Evolutionary conservation across 2,797 vertebrate species (phyloP).

Genomic region (Acrocephalus scirpaceus): DNA sequence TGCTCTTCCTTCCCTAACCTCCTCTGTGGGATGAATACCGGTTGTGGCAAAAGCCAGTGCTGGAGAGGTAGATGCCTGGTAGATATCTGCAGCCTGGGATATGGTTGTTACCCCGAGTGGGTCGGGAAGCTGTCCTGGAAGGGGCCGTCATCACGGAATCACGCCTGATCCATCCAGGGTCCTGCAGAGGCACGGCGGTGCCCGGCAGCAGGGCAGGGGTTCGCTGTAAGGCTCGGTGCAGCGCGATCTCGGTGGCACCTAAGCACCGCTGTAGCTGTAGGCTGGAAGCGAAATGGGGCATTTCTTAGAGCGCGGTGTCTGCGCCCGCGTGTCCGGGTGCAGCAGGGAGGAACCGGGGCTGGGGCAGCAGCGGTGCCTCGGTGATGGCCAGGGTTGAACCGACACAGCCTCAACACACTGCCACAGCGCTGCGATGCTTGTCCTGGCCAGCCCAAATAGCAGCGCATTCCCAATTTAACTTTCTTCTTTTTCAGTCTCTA

Average conservation of each 20-base stretch:
- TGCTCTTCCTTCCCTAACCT: background rate
- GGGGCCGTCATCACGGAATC: background rate
- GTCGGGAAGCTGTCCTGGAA: background rate
- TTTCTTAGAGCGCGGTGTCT: background rate
- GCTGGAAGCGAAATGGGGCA: fast-evolving
- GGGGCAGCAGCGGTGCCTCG: background rate
- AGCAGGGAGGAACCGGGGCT: background rate
- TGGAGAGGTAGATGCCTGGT: background rate
- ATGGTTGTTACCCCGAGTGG: background rate
- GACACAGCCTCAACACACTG: background rate
- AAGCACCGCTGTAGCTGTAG: fast-evolving
- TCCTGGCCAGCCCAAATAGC: fast-evolving
- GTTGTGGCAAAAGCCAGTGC: background rate
- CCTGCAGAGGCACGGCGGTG: background rate
- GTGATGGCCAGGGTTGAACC: background rate
- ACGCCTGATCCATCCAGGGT: fast-evolving
- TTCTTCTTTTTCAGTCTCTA: background rate
- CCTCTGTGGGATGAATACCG: background rate
- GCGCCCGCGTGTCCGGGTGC: background rate
- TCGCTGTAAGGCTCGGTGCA: fast-evolving
- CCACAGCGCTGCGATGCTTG: background rate
- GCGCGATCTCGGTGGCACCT: fast-evolving
- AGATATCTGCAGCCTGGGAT: background rate
- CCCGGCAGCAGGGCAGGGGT: fast-evolving
- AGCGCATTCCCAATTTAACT: fast-evolving